Percentiles rank a stretch among this genome's conserved stretches.
Conservation (phyloP, 2,888 invertebrate genomes). For the Drosophila neotestacea region DNA sequence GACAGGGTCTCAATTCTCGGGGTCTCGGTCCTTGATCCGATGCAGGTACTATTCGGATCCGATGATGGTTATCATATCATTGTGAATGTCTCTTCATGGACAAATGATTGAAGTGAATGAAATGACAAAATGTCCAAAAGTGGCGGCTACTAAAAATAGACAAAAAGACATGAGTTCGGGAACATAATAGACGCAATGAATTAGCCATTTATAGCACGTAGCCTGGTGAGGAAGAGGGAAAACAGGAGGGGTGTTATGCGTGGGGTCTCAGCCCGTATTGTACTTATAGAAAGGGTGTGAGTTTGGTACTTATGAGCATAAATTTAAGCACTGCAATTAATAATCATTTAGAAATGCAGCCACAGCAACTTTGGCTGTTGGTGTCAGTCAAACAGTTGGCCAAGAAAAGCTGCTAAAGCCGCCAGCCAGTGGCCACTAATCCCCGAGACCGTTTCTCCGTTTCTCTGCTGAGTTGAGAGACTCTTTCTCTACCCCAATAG, state of each 20-base stretch:
- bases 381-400: conserved; percentile 57
- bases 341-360: conserved; percentile 72
- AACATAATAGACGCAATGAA: conserved; percentile 57
- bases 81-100: conserved; percentile 12
- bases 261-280: conserved; percentile 63
- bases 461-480: background rate
- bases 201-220: conserved; percentile 78
- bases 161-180: conserved; percentile 46
- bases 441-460: conserved; percentile 43
- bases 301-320: conserved; percentile 43
- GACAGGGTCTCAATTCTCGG: background rate
- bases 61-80: conserved; percentile 32
- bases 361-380: conserved; percentile 50
- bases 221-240: background rate
- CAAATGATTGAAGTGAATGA: conserved; percentile 61
- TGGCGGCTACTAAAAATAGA: conserved; percentile 72
- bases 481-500: conserved; percentile 15
- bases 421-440: conserved; percentile 48
- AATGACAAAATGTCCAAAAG: conserved; percentile 53
- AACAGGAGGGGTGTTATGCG: conserved; percentile 36
- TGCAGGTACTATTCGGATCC: conserved; percentile 26
- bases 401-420: conserved; percentile 49
- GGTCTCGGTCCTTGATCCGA: conserved; percentile 17
- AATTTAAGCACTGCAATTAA: conserved; percentile 73
- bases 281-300: conserved; percentile 23